Evolutionary conservation across 2,797 vertebrate species (phyloP), one percentile per base, ranked within the genome.

Genomic region (Spatula clypeata): DNA sequence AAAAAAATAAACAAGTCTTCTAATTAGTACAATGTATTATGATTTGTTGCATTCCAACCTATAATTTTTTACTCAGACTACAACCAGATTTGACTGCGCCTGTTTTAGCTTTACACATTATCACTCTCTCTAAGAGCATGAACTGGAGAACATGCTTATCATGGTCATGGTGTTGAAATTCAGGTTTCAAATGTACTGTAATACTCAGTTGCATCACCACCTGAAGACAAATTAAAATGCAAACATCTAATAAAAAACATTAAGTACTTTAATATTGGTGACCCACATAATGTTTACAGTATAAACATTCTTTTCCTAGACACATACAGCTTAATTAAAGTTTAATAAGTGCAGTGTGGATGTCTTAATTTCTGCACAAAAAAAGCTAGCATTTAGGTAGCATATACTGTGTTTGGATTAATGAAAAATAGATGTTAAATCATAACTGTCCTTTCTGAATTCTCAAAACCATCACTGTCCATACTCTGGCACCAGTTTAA

Each of bases 401-500:
- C 51, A 34, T 40, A 16, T 38, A 32, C 61, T 77, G 21, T 88
- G 27, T 77, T 73, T 88, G 82, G 58, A 79, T 84, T 94, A 84
- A 90, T 93, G 76, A 92, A 96, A 96, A 95, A 94, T 84, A 53
- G 65, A 87, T 94, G 77, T 79, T 89, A 80, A 86, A 79, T 85
- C 69, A 2, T 38, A 34, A 71, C 36, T 34, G 44, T 83, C 69
- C 75, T 45, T 88, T 83, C 79, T 61, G 61, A 89, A 91, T 92
- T 83, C 75, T 88, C 75, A 51, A 57, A 95, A 89, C 57, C 65
- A 74, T 87, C 69, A 77, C 44, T 65, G 40, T n/a, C 13, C 24
- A 17, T 1, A 58, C 36, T 61, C 74, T 92, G 75, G 72, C 38
- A 80, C 36, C 36, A 71, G 27, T 44, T 71, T 18, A 58, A 62